These are phyloP conservation scores for Podocnemis expansa DNA, from an alignment of 2,113 vertebrate species.

Conservation along the genomic window DNA sequence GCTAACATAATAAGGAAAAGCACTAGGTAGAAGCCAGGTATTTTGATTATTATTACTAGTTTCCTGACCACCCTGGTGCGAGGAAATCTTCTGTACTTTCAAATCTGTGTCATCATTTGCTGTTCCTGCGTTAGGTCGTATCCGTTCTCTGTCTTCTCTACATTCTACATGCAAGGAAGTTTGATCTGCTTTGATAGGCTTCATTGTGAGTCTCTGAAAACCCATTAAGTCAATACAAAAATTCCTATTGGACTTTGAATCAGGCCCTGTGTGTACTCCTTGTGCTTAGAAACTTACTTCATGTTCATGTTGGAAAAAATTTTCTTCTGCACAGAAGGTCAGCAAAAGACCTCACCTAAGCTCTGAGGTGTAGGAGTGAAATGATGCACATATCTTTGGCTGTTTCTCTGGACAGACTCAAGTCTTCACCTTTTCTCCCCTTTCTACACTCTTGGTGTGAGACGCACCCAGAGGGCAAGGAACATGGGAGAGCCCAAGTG, in stretches of 20 bases:
- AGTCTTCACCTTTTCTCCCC: not conserved
- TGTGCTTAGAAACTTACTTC: not conserved
- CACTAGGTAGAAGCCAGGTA: not conserved
- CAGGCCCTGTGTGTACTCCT: not conserved
- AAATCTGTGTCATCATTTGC: not conserved
- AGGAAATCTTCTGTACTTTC: not conserved
- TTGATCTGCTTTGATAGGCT: too few relatives aligned
- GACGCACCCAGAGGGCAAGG: not conserved
- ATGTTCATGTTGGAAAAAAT: accelerated
- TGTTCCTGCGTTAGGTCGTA: too few relatives aligned
- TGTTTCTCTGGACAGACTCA: not conserved
- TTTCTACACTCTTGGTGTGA: not conserved
- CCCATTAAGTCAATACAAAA: not conserved
- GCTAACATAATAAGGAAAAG: not conserved
- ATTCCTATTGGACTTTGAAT: not conserved
- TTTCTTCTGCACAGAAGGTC: not conserved
- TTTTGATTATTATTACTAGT: not conserved
- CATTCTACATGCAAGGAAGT: not conserved
- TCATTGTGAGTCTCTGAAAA: not conserved
- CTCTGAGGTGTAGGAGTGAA: not conserved
- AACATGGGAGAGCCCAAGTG: not conserved
- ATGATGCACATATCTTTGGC: not conserved
- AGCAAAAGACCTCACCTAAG: accelerated
- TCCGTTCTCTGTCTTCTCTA: not conserved
- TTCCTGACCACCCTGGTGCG: not conserved